Base-by-base conservation (phyloP, 2,797 vertebrate species). In the Cephalopachus bancanus region DNA sequence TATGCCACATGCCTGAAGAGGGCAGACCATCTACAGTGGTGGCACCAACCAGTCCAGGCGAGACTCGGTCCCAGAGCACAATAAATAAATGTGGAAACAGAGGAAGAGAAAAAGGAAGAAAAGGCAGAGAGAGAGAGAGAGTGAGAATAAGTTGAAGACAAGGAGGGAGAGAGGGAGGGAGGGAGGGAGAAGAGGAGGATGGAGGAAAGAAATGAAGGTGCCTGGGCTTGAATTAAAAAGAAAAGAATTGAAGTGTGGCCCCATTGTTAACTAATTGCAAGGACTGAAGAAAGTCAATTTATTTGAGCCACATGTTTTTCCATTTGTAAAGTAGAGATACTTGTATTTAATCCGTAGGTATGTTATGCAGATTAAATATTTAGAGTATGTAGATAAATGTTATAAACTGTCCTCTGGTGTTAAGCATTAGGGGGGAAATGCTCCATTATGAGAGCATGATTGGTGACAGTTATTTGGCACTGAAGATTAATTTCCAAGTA, bases 281-380 rank as follows among this genome's bases (percentile, higher is more conserved):
- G 84, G 19, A 93, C 26, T 24, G 59, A 53, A 92, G 62, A 69
- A 76, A 62, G 12, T 65, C n/a, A 65, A 60, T 60, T 30, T 51
- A 10, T 71, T 87, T 59, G 33, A 62, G 22, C 20, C 26, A 53
- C 26, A 0, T 0, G n/a, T 20, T 81, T 71, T 60, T n/a, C n/a
- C 11, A 55, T 49, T 62, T 90, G 79, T 62, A 57, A 93, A 80
- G 7, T 64, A 28, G 14, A 11, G 4, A 57, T 64, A 64, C 5
- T 74, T 67, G 14, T 17, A 75, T 59, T 51, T 59, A 69, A 2
- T 80, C 22, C 10, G 24, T 69, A 69, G 49, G 8, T 3, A 26
- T 30, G 4, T 81, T 81, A 33, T 65, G 12, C 92, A 91, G 19
- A 62, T 55, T 87, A 87, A 89, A 59, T 75, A 91, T 83, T 92